Evolutionary conservation across 2,888 invertebrate species (phyloP).

Genomic region (Terebella lapidaria): DNA sequence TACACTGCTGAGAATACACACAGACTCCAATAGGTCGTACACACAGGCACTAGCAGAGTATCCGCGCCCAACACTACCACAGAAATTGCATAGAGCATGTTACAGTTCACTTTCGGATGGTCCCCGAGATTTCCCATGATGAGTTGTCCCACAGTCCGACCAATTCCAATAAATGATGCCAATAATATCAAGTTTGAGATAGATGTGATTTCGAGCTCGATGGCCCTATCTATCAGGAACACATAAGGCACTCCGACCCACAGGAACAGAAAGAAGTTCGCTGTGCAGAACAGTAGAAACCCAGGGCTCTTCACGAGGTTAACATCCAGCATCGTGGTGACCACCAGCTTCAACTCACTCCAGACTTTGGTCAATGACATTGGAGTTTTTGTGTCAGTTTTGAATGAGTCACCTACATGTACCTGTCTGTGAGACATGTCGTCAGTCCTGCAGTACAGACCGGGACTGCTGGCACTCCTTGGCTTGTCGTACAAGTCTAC

Average conservation of each 20-base stretch:
- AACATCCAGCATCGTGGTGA: slow-evolving; percentile 17
- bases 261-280: slow-evolving; percentile 79
- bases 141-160: slow-evolving; percentile 71
- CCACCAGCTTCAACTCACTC: slow-evolving; percentile 9
- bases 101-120: slow-evolving; percentile 69
- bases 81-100: slow-evolving; percentile 73
- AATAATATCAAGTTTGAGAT: slow-evolving; percentile 61
- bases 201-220: slow-evolving; percentile 7
- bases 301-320: slow-evolving; percentile 13
- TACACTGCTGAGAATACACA: slow-evolving; percentile 54
- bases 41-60: slow-evolving; percentile 25
- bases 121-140: slow-evolving; percentile 83
- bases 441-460: background rate
- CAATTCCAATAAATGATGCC: slow-evolving; percentile 67
- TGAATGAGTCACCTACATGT: too few relatives aligned
- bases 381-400: too few relatives aligned
- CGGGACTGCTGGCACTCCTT: background rate
- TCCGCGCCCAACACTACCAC: slow-evolving; percentile 55
- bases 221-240: slow-evolving; percentile 73
- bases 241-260: slow-evolving; percentile 88
- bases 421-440: background rate
- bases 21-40: slow-evolving; percentile 19
- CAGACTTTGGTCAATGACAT: background rate
- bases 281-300: slow-evolving; percentile 62
- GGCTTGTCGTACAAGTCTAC: background rate